Percentiles rank a stretch among this genome's conserved stretches.
Evolutionary conservation across 2,797 vertebrate species (phyloP).

Genomic region (Pelochelys cantorii): DNA sequence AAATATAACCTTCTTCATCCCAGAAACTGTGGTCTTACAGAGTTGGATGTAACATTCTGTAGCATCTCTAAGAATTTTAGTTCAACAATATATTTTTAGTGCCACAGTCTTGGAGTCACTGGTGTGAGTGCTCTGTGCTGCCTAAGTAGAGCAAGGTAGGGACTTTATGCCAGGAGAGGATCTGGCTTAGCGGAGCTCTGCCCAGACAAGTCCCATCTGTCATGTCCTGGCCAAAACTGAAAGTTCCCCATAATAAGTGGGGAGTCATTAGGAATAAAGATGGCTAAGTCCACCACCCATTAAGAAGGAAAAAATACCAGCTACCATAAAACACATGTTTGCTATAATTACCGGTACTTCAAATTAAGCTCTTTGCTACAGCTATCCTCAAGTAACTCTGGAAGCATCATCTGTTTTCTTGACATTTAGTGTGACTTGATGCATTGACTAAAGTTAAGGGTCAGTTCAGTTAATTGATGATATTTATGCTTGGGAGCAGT

Average conservation of each 20-base stretch:
- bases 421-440: neutral
- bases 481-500: neutral
- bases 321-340: neutral
- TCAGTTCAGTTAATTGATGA: neutral
- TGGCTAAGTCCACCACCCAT: neutral
- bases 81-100: too few species aligned
- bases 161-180: neutral
- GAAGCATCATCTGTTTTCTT: neutral
- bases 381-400: neutral
- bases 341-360: neutral
- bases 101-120: too few species aligned
- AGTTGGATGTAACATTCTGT: too few species aligned
- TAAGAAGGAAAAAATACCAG: neutral
- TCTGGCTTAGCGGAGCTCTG: neutral
- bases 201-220: neutral
- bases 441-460: neutral
- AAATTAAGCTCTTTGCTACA: neutral
- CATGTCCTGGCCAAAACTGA: neutral
- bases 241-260: neutral
- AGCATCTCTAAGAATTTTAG: too few species aligned
- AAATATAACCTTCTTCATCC: too few species aligned
- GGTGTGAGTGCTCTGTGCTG: neutral
- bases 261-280: neutral
- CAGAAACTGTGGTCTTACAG: too few species aligned
- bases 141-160: neutral